Evolutionary conservation across 53 echinoderm and acorn worm species (phyloP), one percentile per base, ranked within the genome.

Genomic region (Arbacia lixula): DNA sequence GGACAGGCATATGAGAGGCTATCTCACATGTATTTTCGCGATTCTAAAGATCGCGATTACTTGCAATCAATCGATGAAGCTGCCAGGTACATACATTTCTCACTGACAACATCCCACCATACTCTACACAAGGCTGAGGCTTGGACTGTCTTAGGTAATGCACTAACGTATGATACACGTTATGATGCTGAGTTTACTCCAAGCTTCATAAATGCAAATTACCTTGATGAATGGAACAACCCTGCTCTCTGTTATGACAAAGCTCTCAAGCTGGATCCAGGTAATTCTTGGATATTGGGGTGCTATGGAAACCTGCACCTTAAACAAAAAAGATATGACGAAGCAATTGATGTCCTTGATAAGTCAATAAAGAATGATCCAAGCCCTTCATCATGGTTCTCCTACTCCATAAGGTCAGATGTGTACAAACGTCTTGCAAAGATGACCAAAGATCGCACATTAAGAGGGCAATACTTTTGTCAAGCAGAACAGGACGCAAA

Each of bases 1-100:
- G 63, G 82, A 34, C 63, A 81, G 40, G 82, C 82, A 30, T 81
- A 81, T 63, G 82, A 81, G 41, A 40, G 82, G 19, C 46, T 81
- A 29, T 26, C 82, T 33, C 82, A 81, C 50, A 81, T 12, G 16
- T 40, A 61, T 33, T 61, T 61, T 28, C 43, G 82, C n/a, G 37
- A 3, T 16, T 38, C 28, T 26, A 35, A 63, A 2, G 19, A 39
- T 19, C 31, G 17, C 62, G 2, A 43, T 39, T 81, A 81, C 22
- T 1, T 31, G 26, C 1, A 33, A 3, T 19, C 43, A 1, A 63
- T 43, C 8, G 33, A 64, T 10, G 31, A 16, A 46, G 82, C 82
- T 26, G 82, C 49, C 17, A 2, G 49, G 6, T 46, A 81, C 41
- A 32, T 81, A 1, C 33, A 79, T 30, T 41, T 41, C 31, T 63